Evolutionary conservation across 2,113 vertebrate genomes (phyloP).

Genomic region (Pygathrix nemaeus): DNA sequence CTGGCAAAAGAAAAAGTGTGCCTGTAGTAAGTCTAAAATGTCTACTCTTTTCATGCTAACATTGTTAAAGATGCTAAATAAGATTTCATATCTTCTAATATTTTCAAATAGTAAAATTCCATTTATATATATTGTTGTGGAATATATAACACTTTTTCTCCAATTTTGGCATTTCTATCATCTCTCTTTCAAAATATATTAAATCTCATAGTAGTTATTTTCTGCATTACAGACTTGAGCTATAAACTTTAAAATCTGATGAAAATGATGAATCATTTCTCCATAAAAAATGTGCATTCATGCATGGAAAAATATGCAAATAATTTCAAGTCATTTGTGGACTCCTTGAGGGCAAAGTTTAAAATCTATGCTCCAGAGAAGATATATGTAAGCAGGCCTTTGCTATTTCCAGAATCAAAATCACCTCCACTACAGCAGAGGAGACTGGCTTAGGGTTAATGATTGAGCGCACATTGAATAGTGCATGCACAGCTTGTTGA

Average conservation of each 20-base stretch:
- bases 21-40: not conserved
- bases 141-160: not conserved
- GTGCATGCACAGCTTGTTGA: not conserved
- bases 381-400: not conserved
- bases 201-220: not conserved
- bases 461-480: not conserved
- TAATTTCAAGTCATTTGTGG: not conserved
- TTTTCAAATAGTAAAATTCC: not conserved
- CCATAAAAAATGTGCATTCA: constrained; percentile 1
- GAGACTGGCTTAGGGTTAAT: not conserved
- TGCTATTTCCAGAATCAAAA: not conserved
- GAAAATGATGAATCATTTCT: not conserved
- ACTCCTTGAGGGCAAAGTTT: not conserved
- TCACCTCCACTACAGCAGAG: not conserved
- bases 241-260: not conserved
- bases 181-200: not conserved
- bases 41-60: not conserved
- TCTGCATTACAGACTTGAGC: not conserved
- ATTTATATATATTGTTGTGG: not conserved
- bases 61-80: not conserved
- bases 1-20: not conserved
- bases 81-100: not conserved
- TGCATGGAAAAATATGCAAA: constrained; percentile 26
- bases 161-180: not conserved
- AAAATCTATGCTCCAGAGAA: not conserved